Evolutionary conservation across 2,888 invertebrate genomes (phyloP).

Genomic region (Agrypnus murinus): DNA sequence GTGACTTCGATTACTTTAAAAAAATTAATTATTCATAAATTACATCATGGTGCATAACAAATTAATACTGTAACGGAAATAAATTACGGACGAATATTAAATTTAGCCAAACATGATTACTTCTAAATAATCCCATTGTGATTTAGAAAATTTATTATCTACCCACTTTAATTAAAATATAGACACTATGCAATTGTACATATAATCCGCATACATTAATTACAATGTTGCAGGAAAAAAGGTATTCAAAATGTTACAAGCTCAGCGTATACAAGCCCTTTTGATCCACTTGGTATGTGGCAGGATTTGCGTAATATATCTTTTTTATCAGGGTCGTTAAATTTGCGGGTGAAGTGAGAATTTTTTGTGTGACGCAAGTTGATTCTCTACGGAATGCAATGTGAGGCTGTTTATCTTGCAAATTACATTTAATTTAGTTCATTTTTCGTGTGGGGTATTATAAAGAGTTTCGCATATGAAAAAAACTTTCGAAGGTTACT

Average conservation of each 20-base stretch:
- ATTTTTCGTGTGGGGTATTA: conserved; percentile 30
- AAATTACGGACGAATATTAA: not conserved
- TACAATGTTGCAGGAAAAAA: not conserved
- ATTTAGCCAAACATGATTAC: not conserved
- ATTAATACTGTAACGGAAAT: not conserved
- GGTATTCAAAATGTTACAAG: not conserved
- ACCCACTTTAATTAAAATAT: not conserved
- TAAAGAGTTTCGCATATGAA: conserved; percentile 5
- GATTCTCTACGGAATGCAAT: conserved; percentile 36
- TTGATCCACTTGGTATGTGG: conserved; percentile 11
- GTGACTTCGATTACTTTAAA: too few relatives aligned
- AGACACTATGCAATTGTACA: not conserved
- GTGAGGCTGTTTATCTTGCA: conserved; percentile 32
- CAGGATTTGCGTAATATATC: conserved; percentile 32
- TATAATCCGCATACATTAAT: not conserved
- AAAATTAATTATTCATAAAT: too few relatives aligned
- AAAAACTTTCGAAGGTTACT: conserved; percentile 28
- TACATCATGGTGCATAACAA: too few relatives aligned
- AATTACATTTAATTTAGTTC: conserved; percentile 36
- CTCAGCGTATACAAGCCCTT: not conserved
- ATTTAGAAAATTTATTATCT: not conserved
- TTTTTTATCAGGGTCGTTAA: conserved; percentile 33
- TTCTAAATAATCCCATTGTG: conserved; percentile 2
- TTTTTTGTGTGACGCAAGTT: conserved; percentile 30
- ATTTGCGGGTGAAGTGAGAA: conserved; percentile 34